These are phyloP conservation scores for Scaptomyza cyrtandrae DNA, from an alignment of 2,888 invertebrate genomes.

Conservation along the genomic window DNA sequence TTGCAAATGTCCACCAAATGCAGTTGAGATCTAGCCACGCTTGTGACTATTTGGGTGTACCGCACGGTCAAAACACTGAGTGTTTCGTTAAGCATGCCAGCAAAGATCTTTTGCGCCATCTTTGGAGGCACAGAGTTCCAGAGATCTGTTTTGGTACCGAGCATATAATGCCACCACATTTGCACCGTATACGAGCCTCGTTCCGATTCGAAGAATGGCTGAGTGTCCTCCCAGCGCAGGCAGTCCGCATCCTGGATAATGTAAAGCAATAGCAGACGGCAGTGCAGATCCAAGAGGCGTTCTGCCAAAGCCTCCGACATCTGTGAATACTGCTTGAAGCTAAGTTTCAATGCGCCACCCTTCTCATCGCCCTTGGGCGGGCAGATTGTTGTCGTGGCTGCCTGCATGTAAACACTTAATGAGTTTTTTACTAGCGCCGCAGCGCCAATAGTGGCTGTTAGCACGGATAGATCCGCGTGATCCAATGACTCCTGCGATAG, in stretches of 20 bases:
- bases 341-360: slow-evolving; percentile 83
- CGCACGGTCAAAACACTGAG: slow-evolving; percentile 91
- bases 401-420: slow-evolving; percentile 90
- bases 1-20: slow-evolving; percentile 91
- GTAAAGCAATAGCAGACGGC: slow-evolving; percentile 90
- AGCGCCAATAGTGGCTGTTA: slow-evolving; percentile 92
- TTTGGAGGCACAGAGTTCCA: slow-evolving; percentile 95
- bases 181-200: slow-evolving; percentile 92
- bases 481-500: slow-evolving; percentile 93
- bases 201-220: slow-evolving; percentile 89
- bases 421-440: slow-evolving; percentile 92
- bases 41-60: slow-evolving; percentile 91
- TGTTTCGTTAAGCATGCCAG: slow-evolving; percentile 94
- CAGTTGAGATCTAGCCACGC: slow-evolving; percentile 86
- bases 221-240: slow-evolving; percentile 89
- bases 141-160: slow-evolving; percentile 91
- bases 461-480: slow-evolving; percentile 92
- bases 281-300: slow-evolving; percentile 91
- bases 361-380: slow-evolving; percentile 84
- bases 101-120: slow-evolving; percentile 93
- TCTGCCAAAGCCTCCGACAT: slow-evolving; percentile 94
- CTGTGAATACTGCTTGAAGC: slow-evolving; percentile 90
- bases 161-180: slow-evolving; percentile 95
- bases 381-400: slow-evolving; percentile 82
- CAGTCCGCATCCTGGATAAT: slow-evolving; percentile 93